Base-by-base conservation (phyloP, 2,888 invertebrate genomes). In the Coleophora deauratella region DNA sequence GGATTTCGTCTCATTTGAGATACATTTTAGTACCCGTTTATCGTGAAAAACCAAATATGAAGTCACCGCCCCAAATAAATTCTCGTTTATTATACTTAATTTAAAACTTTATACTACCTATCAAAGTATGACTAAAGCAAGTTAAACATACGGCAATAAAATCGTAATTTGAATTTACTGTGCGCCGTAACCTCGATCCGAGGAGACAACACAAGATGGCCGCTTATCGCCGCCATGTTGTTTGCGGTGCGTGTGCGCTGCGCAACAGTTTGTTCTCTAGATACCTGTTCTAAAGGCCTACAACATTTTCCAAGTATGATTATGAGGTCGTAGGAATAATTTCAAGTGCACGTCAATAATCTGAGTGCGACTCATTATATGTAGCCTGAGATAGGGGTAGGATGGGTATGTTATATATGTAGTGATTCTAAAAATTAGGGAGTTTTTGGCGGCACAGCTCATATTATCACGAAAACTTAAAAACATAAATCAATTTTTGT, bases 211-310 rank as follows among this genome's bases (percentile, higher is more conserved):
- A 46, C 75, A 85, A 85, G 72, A 85, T 84, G 84, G 84, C 84
- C 66, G 65, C 56, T 74, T 80, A 82, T 81, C 82, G 74, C 67
- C 61, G 79, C 80, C 78, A 78, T 84, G 50, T 72, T 76, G 77
- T 76, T 78, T 82, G 70, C 71, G 38, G 59, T 71, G 71, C 61
- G 66, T 66, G 57, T 48, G 50, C 50, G 53, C 61, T 78, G 80
- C 82, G 84, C 82, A 81, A 78, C 79, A 76, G 81, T 80, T 75
- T 81, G 73, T 66, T 76, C 64, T 76, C 65, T 65, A 59, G 68
- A 72, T 70, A 81, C 79, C 74, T 76, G 82, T 80, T 79, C 74
- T 63, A 70, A n/a, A 76, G 72, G 69, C 62, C 63, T 65, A 62
- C 63, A 66, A 63, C 60, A 49, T 55, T 54, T 66, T 60, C 21